Evolutionary conservation across 2,888 invertebrate species (phyloP), one percentile per base, ranked within the genome.

Genomic region (Drosophila maculinotata): DNA sequence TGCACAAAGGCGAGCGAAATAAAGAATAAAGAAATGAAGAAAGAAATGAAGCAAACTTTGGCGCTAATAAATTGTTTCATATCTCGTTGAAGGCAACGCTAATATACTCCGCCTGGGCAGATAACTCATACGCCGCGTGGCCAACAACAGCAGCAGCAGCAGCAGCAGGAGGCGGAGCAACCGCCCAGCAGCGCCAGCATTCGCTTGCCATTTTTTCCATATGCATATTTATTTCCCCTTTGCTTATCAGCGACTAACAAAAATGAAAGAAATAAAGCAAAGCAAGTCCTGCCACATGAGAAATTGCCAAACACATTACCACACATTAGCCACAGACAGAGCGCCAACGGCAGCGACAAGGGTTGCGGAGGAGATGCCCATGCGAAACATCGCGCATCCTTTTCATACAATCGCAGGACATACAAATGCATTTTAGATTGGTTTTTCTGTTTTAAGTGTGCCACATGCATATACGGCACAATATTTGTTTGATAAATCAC

Each of bases 151-250:
- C 45, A 56, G 26, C 8, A 15, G 12, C 25, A 45, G 26, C 53
- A 42, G n/a, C 60, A 26, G 44, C 51, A 47, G 44, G 38, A 56
- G 67, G 59, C 14, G 42, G 12, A 67, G 51, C 25, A 20, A 33
- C 2, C 28, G 31, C 31, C 28, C 26, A 30, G 20, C 30, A 35
- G n/a, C 9, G 28, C 28, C 45, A 30, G 45, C 12, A 20, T 20
- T 31, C 8, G 17, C 26, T 17, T 10, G 38, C 54, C 25, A 45
- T 51, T 47, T 36, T 74, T 72, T 63, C 63, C 76, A 82, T 88
- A 82, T 85, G 78, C 78, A 83, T 89, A 89, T 90, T 88, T 89
- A 87, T 89, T 84, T 88, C 84, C 82, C 83, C 81, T 76, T 76
- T 75, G 89, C 88, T 90, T 90, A 90, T 90, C 90, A 88, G 84